These are phyloP conservation scores for Calypte anna DNA, from an alignment of 2,113 vertebrate species.

Conservation along the genomic window DNA sequence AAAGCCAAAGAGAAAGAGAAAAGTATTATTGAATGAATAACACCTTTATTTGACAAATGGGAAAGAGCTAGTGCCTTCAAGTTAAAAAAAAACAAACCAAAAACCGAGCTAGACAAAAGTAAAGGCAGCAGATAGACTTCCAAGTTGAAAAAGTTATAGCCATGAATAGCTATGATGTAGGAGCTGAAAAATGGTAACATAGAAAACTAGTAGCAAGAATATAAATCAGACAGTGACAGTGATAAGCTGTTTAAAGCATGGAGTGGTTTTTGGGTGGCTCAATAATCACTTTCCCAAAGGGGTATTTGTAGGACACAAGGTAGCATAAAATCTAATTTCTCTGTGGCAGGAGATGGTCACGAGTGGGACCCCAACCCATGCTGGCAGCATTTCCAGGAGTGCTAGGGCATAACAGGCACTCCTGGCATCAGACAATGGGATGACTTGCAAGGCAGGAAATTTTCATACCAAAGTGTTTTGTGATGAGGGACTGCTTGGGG, in stretches of 20 bases:
- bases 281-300: neutral
- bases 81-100: neutral
- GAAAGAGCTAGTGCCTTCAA: neutral
- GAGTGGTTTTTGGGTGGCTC: neutral
- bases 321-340: neutral
- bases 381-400: neutral
- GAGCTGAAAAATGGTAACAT: neutral
- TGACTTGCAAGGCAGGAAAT: neutral
- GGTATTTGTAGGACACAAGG: neutral
- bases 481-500: neutral
- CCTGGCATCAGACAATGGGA: neutral
- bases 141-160: neutral
- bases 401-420: neutral
- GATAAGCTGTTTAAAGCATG: neutral
- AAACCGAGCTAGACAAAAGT: neutral
- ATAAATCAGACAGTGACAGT: neutral
- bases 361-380: neutral
- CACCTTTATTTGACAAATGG: neutral
- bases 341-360: neutral
- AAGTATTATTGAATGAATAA: neutral
- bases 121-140: neutral
- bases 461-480: neutral
- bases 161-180: neutral
- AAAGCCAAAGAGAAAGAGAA: neutral
- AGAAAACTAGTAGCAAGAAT: neutral